A percentile compares a stretch with the other conserved stretches of the same genome.
phyloP scores from a whole-genome alignment of 2,797 vertebrate species.

The Acanthurus leucopareius region DNA sequence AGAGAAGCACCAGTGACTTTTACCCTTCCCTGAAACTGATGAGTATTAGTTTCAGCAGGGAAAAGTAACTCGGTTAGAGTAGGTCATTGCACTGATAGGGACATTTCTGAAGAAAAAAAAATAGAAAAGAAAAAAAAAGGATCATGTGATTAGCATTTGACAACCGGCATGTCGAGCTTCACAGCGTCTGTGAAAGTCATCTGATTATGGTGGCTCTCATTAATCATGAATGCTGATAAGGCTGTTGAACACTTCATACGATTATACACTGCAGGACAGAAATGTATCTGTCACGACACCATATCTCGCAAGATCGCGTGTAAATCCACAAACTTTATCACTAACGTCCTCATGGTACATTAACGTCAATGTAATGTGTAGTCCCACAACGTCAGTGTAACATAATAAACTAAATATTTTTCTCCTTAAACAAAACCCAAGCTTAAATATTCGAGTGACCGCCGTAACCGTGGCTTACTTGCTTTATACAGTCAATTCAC shows the following conservation, averaged over 20 bases:
- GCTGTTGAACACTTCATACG: not conserved
- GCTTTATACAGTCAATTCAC: not conserved
- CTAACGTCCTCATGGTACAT: not conserved
- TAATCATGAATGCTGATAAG: not conserved
- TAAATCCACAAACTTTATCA: not conserved
- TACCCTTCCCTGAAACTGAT: constrained; percentile 42
- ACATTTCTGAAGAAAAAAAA: constrained; percentile 6
- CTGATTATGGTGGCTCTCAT: constrained; percentile 35
- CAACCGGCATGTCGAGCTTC: constrained; percentile 44
- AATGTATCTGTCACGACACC: not conserved
- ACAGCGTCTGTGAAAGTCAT: constrained; percentile 45
- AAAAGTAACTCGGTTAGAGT: constrained; percentile 7
- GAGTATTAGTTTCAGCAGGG: constrained; percentile 55
- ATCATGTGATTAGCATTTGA: constrained; percentile 76
- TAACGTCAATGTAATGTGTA: not conserved
- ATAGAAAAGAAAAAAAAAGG: not conserved
- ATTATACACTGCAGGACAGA: not conserved
- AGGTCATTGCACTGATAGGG: constrained; percentile 18
- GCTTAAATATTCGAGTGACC: no score
- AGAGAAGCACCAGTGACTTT: constrained; percentile 30
- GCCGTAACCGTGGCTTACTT: not conserved
- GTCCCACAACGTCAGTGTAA: not conserved
- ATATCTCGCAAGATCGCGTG: not conserved
- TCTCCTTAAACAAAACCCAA: not conserved
- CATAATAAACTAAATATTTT: no score